Evolutionary conservation across 2,797 vertebrate species (phyloP).

Genomic region (Miichthys miiuy): DNA sequence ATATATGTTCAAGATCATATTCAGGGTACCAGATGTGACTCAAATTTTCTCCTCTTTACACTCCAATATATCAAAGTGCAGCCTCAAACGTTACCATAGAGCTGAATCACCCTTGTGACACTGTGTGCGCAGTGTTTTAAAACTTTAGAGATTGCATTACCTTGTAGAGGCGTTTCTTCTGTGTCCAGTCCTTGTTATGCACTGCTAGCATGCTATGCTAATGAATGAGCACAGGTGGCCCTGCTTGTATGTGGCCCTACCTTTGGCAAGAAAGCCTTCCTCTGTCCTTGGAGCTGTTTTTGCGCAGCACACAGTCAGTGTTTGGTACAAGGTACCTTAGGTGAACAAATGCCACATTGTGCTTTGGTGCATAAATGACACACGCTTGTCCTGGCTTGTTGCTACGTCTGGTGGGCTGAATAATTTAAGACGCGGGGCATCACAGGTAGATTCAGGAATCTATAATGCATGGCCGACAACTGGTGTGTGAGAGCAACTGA

Average conservation of each 20-base stretch:
- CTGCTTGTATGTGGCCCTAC: conserved; percentile 43
- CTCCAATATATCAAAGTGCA: background rate
- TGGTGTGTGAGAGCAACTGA: conserved; percentile 52
- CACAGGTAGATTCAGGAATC: conserved; percentile 65
- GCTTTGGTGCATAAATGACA: conserved; percentile 69
- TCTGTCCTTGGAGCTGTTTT: conserved; percentile 49
- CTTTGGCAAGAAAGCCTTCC: conserved; percentile 35
- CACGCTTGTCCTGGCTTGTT: conserved; percentile 62
- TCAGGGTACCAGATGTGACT: background rate
- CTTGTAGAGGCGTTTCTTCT: conserved; percentile 35
- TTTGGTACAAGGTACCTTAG: conserved; percentile 11
- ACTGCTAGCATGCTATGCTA: conserved; percentile 58
- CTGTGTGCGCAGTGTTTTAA: background rate
- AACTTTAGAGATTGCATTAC: conserved; percentile 21
- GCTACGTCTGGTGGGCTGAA: conserved; percentile 73
- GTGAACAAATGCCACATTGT: conserved; percentile 55
- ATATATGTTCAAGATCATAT: background rate
- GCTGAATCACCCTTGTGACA: background rate
- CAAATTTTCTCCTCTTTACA: background rate
- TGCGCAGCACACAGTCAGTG: conserved; percentile 19
- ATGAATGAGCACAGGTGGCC: conserved; percentile 49
- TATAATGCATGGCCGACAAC: conserved; percentile 73
- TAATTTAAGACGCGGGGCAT: conserved; percentile 68
- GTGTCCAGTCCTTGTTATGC: conserved; percentile 46
- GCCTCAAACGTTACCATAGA: conserved; percentile 12